Evolutionary conservation across 2,113 vertebrate genomes (phyloP).

Genomic region (Ailuropoda melanoleuca): DNA sequence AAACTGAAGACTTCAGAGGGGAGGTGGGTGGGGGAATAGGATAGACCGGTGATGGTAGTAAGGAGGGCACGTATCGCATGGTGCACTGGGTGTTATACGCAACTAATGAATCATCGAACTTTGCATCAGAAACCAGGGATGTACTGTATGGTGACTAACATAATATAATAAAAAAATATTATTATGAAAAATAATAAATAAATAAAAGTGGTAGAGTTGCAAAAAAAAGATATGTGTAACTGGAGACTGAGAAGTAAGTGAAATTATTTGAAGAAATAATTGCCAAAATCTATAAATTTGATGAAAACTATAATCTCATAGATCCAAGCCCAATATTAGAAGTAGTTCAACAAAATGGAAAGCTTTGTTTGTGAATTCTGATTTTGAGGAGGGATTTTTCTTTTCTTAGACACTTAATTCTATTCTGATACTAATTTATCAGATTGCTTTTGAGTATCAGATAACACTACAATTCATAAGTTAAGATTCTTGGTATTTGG

Average conservation of each 20-base stretch:
- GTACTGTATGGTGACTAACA: no score
- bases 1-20: no score
- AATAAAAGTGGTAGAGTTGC: no score
- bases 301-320: background rate
- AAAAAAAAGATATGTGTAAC: background rate
- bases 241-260: background rate
- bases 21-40: no score
- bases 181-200: no score
- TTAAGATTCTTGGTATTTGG: constrained; percentile 83
- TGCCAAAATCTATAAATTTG: background rate
- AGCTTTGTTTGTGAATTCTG: constrained; percentile 74
- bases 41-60: no score
- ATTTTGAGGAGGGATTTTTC: constrained; percentile 75
- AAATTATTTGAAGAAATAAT: background rate
- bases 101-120: no score
- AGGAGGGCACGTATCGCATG: no score
- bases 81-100: no score
- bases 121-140: background rate
- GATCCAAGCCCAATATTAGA: constrained; percentile 50
- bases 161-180: no score
- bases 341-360: constrained; percentile 75
- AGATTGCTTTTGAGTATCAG: constrained; percentile 83
- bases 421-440: constrained; percentile 79
- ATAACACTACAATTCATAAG: constrained; percentile 79
- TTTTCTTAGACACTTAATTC: constrained; percentile 77